phyloP scores from a whole-genome alignment of 2,113 vertebrate species.

The Callipepla squamata region DNA sequence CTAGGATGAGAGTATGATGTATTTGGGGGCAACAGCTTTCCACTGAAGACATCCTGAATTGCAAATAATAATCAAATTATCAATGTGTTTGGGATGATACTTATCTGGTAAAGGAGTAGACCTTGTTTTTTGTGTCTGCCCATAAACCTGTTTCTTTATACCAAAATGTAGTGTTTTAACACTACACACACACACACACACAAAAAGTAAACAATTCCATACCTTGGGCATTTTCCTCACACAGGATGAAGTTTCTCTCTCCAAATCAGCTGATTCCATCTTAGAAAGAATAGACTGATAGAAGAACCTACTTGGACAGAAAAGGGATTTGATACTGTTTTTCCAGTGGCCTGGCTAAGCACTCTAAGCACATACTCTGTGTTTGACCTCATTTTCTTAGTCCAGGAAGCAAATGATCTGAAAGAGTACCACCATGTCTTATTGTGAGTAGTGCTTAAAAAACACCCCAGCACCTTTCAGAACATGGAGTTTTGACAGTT shows the following conservation, averaged over 20 bases:
- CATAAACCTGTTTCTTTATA: background rate
- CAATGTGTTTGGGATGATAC: background rate
- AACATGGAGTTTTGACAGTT: background rate
- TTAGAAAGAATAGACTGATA: background rate
- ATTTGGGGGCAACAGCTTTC: background rate
- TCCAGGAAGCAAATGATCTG: background rate
- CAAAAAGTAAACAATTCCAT: background rate
- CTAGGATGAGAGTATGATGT: background rate
- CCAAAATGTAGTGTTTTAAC: background rate
- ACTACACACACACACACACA: too few species aligned
- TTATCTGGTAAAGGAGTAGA: background rate
- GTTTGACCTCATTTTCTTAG: background rate
- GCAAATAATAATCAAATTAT: background rate
- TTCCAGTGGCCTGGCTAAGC: background rate
- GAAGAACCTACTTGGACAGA: background rate
- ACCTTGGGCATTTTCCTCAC: background rate
- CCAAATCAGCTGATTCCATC: background rate
- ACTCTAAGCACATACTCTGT: background rate
- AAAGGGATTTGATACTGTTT: background rate
- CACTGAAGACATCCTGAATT: background rate
- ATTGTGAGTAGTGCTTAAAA: background rate
- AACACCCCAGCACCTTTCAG: background rate
- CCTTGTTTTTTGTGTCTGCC: rapidly evolving
- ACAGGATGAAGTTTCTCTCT: background rate
- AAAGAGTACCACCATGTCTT: background rate